Conservation (phyloP, 35 echinoderm and acorn worm species). For the Stichopus chloronotus region DNA sequence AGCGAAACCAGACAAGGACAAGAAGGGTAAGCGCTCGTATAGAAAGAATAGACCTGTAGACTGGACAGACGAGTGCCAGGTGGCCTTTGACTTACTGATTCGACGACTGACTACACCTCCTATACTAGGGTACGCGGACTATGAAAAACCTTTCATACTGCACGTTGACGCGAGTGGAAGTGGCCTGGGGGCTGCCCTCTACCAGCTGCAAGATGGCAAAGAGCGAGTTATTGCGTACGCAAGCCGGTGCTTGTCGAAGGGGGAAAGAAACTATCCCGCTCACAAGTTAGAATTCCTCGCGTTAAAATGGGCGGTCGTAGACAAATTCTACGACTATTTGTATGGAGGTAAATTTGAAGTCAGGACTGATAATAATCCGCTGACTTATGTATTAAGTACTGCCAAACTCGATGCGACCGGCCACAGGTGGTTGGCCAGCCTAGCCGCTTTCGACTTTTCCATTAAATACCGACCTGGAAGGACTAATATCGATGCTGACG, state of each 20-base stretch:
- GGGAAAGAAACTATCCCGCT: too few relatives aligned
- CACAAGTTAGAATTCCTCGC: too few relatives aligned
- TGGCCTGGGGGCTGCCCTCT: slow-evolving; percentile 46
- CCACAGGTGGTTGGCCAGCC: too few relatives aligned
- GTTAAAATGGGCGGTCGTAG: too few relatives aligned
- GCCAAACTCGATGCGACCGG: too few relatives aligned
- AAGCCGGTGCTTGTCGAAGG: too few relatives aligned
- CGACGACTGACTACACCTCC: slow-evolving; percentile 37
- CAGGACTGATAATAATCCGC: too few relatives aligned
- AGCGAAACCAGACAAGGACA: not conserved
- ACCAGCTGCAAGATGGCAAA: not conserved
- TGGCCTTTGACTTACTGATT: slow-evolving; percentile 37
- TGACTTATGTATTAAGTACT: too few relatives aligned
- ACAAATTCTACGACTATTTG: too few relatives aligned
- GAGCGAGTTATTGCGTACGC: too few relatives aligned
- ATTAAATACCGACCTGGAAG: slow-evolving; percentile 30
- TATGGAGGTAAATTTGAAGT: too few relatives aligned
- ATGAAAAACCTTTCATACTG: slow-evolving; percentile 36
- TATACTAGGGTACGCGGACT: slow-evolving; percentile 58
- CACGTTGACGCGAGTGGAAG: slow-evolving; percentile 56
- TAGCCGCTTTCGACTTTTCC: slow-evolving; percentile 21
- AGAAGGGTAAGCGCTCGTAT: not conserved
- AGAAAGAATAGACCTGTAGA: not conserved
- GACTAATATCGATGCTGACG: slow-evolving; percentile 54
- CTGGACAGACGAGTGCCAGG: slow-evolving; percentile 5